Evolutionary conservation across 23 tunicate genomes (phyloP).

Genomic region (Halocynthia roretzi): DNA sequence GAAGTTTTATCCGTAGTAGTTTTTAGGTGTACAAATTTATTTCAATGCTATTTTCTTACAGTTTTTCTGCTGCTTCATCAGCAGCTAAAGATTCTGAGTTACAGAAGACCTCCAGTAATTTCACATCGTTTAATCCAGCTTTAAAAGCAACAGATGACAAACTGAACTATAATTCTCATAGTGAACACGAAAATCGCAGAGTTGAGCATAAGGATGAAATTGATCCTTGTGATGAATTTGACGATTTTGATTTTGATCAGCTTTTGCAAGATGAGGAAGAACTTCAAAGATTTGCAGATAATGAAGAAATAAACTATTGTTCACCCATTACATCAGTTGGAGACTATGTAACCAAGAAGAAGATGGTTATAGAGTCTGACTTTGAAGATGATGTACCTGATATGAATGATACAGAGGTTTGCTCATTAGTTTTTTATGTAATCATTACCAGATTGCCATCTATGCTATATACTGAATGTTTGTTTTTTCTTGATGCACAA

Average conservation of each 20-base stretch:
- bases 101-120: not conserved
- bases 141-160: not conserved
- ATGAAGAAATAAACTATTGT: not conserved
- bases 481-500: not conserved
- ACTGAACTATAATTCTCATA: not conserved
- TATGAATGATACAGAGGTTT: slow-evolving; percentile 5
- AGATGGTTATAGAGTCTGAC: not conserved
- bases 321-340: too few species aligned
- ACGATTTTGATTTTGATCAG: slow-evolving; percentile 24
- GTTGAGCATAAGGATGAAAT: slow-evolving; percentile 10
- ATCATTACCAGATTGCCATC: not conserved
- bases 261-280: slow-evolving; percentile 21
- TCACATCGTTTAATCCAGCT: not conserved
- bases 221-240: not conserved
- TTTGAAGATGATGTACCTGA: slow-evolving; percentile 9
- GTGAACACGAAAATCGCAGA: not conserved
- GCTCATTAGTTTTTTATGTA: not conserved
- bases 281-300: slow-evolving; percentile 2
- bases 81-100: too few species aligned
- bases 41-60: too few species aligned
- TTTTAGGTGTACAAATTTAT: too few species aligned
- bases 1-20: too few species aligned
- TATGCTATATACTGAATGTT: not conserved
- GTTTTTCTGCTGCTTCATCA: too few species aligned
- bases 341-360: not conserved